These are phyloP conservation scores for Malurus leucopterus DNA, from an alignment of 2,797 vertebrate species.

Conservation along the genomic window DNA sequence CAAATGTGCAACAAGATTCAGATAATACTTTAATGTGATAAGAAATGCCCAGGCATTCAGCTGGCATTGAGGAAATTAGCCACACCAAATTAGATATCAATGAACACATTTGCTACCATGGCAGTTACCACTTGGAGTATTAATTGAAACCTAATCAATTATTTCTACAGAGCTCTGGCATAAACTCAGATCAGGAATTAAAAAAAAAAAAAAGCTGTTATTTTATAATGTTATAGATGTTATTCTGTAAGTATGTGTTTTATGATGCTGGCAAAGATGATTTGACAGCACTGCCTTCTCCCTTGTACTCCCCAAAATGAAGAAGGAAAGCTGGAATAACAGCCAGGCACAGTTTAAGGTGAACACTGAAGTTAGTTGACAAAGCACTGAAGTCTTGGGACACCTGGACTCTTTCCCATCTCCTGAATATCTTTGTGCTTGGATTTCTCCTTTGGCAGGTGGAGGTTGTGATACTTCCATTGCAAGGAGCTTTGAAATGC, in stretches of 20 bases:
- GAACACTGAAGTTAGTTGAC: background rate
- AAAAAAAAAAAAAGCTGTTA: background rate
- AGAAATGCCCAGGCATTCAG: constrained; percentile 2
- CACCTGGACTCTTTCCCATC: background rate
- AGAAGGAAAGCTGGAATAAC: background rate
- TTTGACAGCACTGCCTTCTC: background rate
- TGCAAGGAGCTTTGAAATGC: background rate
- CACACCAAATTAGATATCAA: constrained; percentile 43
- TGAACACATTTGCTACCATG: background rate
- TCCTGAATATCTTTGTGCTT: background rate
- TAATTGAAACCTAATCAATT: constrained; percentile 36
- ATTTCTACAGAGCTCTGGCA: background rate
- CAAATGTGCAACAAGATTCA: constrained; percentile 23
- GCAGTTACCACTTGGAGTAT: background rate
- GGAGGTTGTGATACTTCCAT: background rate
- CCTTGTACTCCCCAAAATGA: background rate
- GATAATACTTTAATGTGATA: background rate
- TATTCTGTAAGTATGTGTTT: background rate
- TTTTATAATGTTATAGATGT: background rate
- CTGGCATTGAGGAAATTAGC: constrained; percentile 37
- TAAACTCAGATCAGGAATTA: background rate
- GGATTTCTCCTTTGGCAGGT: background rate
- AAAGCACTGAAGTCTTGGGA: background rate
- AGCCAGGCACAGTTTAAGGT: background rate
- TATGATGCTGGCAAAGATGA: background rate